phyloP scores from a whole-genome alignment of 64 coral and sea anemone genomes.

The Catalaphyllia jardinei region DNA sequence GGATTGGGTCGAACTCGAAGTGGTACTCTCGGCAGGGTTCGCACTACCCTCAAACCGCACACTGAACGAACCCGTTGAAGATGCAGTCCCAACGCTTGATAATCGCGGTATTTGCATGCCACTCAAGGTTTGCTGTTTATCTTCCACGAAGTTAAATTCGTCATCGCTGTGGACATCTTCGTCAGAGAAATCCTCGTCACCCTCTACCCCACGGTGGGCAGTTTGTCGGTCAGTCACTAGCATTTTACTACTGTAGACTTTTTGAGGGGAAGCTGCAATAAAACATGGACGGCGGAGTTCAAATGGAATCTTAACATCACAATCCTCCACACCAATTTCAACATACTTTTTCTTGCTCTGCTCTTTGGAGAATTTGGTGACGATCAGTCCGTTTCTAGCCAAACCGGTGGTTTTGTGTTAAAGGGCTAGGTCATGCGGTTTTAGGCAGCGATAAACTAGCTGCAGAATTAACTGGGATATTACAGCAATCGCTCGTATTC shows the following conservation, averaged over 20 bases:
- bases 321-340: neutral
- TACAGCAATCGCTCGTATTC: too few species aligned
- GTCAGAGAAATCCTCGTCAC: conserved; percentile 28
- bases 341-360: too few species aligned
- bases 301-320: neutral
- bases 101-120: neutral
- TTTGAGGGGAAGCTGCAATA: conserved; percentile 4
- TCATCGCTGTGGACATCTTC: conserved; percentile 91
- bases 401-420: too few species aligned
- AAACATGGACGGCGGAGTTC: neutral
- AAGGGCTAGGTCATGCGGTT: too few species aligned
- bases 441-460: too few species aligned
- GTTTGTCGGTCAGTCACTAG: neutral
- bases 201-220: neutral
- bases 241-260: neutral
- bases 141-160: conserved; percentile 94
- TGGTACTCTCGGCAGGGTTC: neutral
- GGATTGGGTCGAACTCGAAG: neutral
- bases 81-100: conserved; percentile 3
- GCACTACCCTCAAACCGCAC: neutral
- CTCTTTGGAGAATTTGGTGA: too few species aligned
- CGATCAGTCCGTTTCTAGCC: too few species aligned
- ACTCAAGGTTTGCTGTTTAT: conserved; percentile 41
- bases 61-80: neutral
- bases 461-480: too few species aligned